Percentiles rank a stretch among this genome's conserved stretches.
Conservation (phyloP, 2,113 vertebrate genomes). For the Pelodiscus sinensis region DNA sequence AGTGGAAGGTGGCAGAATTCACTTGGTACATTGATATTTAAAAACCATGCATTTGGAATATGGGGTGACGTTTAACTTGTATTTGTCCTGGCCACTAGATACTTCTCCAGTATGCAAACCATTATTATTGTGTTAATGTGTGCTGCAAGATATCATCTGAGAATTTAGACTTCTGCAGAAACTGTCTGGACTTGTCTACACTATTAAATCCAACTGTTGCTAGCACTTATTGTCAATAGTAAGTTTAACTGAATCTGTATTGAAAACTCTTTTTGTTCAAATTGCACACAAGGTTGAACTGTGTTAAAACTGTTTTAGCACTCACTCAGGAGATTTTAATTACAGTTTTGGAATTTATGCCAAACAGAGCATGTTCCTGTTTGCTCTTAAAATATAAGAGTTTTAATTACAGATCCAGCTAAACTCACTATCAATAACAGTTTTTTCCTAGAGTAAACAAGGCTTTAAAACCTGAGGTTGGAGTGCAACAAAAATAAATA, state of each 20-base stretch:
- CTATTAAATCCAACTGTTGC: background rate
- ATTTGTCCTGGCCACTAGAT: background rate
- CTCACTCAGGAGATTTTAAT: background rate
- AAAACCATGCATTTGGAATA: background rate
- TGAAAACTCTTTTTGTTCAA: background rate
- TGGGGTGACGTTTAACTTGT: background rate
- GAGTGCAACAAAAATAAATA: background rate
- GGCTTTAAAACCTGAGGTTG: background rate
- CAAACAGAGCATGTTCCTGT: background rate
- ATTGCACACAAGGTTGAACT: background rate
- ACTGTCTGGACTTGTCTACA: background rate
- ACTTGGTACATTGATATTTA: background rate
- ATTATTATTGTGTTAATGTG: background rate
- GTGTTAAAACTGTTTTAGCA: background rate
- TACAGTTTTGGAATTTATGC: background rate
- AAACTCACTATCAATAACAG: background rate
- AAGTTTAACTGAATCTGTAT: background rate
- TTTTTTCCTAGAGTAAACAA: background rate
- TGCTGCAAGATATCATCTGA: background rate
- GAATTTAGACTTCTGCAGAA: background rate
- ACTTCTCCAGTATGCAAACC: background rate
- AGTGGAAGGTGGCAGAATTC: background rate
- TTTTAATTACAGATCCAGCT: background rate
- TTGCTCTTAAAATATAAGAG: background rate
- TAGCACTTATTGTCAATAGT: background rate